A percentile compares a stretch with the other conserved stretches of the same genome.
Conservation (phyloP, 2,113 vertebrate genomes). For the Pedionomus torquatus region DNA sequence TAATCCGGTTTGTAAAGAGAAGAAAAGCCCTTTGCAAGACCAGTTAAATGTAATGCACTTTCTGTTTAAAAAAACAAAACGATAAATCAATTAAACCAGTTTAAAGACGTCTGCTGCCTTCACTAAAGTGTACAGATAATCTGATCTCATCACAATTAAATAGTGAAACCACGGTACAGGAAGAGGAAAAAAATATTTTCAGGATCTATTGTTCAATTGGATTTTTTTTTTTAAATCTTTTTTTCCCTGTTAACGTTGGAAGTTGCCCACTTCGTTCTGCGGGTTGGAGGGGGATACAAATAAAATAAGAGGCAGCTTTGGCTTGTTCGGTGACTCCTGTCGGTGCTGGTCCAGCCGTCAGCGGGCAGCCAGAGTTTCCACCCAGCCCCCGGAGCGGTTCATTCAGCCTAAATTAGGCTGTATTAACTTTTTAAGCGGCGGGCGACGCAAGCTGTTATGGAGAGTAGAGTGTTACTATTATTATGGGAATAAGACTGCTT, state of each 20-base stretch:
- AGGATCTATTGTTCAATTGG: not conserved
- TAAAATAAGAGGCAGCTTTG: not conserved
- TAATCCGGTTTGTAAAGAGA: constrained; percentile 85
- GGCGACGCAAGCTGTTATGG: not conserved
- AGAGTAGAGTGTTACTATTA: not conserved
- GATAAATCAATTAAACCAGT: constrained; percentile 80
- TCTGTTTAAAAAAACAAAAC: constrained; percentile 78
- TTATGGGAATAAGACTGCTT: not conserved
- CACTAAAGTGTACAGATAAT: constrained; percentile 63
- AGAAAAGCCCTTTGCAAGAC: constrained; percentile 82
- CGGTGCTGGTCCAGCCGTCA: not conserved
- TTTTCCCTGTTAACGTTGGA: not conserved
- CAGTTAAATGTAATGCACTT: constrained; percentile 93
- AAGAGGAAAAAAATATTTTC: not conserved
- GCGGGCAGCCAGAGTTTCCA: not conserved
- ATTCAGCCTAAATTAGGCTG: not conserved
- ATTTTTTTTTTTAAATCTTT: no score
- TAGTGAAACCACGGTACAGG: constrained; percentile 39
- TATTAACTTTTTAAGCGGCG: not conserved
- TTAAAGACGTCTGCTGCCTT: constrained; percentile 73
- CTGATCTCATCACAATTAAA: constrained; percentile 63
- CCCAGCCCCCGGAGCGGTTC: not conserved
- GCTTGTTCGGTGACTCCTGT: not conserved
- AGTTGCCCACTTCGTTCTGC: not conserved
- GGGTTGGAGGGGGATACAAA: not conserved